A percentile compares a stretch with the other conserved stretches of the same genome.
These are phyloP conservation scores for Acanthornis magna DNA, from an alignment of 2,797 vertebrate species.

Conservation along the genomic window DNA sequence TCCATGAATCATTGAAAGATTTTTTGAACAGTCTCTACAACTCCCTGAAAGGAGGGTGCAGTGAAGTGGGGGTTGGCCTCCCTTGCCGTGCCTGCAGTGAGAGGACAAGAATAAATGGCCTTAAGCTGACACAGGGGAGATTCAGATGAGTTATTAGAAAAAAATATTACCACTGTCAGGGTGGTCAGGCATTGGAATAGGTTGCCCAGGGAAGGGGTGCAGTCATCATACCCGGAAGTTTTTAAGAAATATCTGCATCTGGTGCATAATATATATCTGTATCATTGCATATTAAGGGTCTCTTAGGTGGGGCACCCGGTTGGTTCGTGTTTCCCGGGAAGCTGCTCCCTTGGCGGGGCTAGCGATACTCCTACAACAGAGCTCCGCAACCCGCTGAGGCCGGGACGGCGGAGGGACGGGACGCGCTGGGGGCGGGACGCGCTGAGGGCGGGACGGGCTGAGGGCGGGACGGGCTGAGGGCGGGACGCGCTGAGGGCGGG, in stretches of 20 bases:
- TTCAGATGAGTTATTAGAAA: no score
- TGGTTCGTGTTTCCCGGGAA: rapidly evolving
- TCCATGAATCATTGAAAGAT: neutral
- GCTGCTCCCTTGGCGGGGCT: rapidly evolving
- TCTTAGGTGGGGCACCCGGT: rapidly evolving
- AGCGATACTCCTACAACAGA: rapidly evolving
- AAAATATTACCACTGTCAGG: rapidly evolving
- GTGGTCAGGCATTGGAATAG: no score
- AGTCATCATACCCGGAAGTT: neutral
- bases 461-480: no score
- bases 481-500: no score
- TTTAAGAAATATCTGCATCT: no score
- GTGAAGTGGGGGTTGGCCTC: no score
- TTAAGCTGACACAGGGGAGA: rapidly evolving
- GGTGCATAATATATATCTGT: no score
- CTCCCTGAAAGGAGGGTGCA: neutral
- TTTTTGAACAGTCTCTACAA: neutral
- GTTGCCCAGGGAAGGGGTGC: neutral
- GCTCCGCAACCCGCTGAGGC: no score
- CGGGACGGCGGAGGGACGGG: no score
- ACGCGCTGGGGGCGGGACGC: no score
- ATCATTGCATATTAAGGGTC: neutral
- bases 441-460: no score
- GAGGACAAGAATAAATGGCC: neutral
- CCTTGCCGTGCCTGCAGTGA: no score